A percentile compares a stretch with the other conserved stretches of the same genome.
phyloP scores from a whole-genome alignment of 2,888 invertebrate species.

The Leucophora obtusa region DNA sequence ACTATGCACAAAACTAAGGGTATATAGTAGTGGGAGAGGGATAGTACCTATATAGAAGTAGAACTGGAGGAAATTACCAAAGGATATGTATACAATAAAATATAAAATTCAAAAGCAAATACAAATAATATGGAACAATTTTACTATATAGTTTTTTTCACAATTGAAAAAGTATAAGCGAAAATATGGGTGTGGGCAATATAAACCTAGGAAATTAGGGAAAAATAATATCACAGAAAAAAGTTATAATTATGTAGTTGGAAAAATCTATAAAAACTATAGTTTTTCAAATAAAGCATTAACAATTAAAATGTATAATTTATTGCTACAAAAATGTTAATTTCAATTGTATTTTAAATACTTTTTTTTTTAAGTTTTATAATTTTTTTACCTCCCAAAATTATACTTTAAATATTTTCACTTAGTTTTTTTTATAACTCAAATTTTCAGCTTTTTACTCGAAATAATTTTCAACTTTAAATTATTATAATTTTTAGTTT shows the following conservation, averaged over 20 bases:
- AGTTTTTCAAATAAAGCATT: neutral
- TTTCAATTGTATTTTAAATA: neutral
- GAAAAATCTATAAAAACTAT: neutral
- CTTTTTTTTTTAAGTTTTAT: neutral
- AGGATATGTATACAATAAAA: constrained; percentile 49
- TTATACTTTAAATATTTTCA: neutral
- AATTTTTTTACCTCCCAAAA: neutral
- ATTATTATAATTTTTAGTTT: constrained; percentile 14
- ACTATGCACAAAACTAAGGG: neutral
- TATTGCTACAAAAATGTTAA: neutral
- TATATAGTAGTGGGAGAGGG: neutral
- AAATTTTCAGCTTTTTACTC: constrained; percentile 13
- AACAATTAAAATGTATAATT: no score
- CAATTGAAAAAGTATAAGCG: constrained; percentile 22
- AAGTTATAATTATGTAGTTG: neutral
- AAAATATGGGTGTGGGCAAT: constrained; percentile 59
- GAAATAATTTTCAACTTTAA: constrained; percentile 24
- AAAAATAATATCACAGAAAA: neutral
- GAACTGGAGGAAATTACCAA: constrained; percentile 26
- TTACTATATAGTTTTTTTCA: constrained; percentile 14
- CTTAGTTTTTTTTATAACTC: neutral
- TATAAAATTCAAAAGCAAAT: constrained; percentile 43
- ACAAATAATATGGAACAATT: constrained; percentile 42
- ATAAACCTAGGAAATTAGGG: constrained; percentile 52
- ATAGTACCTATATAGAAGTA: constrained; percentile 3